Conservation (phyloP, 2,888 invertebrate genomes). For the Esperia sulphurella region DNA sequence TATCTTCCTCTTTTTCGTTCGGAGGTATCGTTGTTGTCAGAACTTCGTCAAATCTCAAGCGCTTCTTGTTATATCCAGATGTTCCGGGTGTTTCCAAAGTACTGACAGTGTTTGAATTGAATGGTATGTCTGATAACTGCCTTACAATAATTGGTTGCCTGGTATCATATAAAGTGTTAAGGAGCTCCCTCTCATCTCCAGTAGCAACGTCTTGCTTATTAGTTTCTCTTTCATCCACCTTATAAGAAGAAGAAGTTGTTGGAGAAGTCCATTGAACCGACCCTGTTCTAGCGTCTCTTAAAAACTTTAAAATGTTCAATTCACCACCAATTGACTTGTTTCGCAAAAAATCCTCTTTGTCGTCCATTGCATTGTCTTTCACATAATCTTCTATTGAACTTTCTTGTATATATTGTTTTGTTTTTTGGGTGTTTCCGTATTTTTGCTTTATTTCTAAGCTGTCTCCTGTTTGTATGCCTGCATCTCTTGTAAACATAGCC, state of each 20-base stretch:
- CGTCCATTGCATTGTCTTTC: neutral
- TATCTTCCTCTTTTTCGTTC: conserved; percentile 13
- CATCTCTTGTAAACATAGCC: conserved; percentile 21
- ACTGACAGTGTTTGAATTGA: conserved; percentile 11
- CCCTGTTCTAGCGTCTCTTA: conserved; percentile 29
- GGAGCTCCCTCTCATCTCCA: conserved; percentile 37
- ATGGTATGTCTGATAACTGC: neutral
- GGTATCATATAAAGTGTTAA: conserved; percentile 31
- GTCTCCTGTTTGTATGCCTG: conserved; percentile 52
- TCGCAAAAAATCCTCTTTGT: neutral
- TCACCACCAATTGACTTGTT: conserved; percentile 21
- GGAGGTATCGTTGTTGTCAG: conserved; percentile 33
- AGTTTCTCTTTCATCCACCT: neutral
- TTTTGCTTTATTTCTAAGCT: conserved; percentile 41
- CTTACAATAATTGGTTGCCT: neutral
- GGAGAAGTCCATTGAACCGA: conserved; percentile 13
- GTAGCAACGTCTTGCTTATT: neutral
- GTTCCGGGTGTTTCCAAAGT: conserved; percentile 11
- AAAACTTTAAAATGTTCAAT: conserved; percentile 43
- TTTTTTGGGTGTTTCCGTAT: neutral
- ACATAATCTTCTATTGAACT: neutral
- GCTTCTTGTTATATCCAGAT: conserved; percentile 23
- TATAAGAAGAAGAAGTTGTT: no score
- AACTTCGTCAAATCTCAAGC: conserved; percentile 51
- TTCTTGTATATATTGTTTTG: neutral